Evolutionary conservation across 2,113 vertebrate genomes (phyloP), one percentile per base, ranked within the genome.

Genomic region (Australoheros scitulus): DNA sequence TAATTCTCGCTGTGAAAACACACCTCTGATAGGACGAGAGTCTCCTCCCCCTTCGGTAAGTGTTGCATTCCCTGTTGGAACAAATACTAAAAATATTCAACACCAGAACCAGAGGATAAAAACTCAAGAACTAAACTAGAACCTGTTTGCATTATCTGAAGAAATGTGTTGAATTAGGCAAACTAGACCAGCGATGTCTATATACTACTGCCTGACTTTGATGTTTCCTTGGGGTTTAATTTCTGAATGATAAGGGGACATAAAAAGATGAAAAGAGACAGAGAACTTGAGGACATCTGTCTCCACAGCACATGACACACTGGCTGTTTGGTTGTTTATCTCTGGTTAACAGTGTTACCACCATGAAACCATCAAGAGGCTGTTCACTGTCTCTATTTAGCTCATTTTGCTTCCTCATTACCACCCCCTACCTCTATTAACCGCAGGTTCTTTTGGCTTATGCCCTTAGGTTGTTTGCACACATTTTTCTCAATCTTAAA

Each of bases 1-100:
- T 96, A 99, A 98, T 85, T 97, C 98, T 36, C 98, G 98, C 93
- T 99, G 97, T 93, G 98, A 99, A 96, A 99, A 99, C 94, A 99
- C 98, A 20, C 98, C 98, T 41, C 96, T 99, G 96, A 99, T 99
- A 80, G 98, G 97, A 91, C 97, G 97, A 80, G 98, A 99, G 95
- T 99, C 98, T 92, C 98, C 98, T 86, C 98, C 98, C 60, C 98
- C 98, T 83, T 97, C 98, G 91, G 98, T 99, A 97, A 98, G 98
- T 97, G 81, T 89, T 10, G 0, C 26, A 60, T 56, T 77, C 36
- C 34, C 61, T 80, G 36, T 77, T 26, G 60, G 7, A 77, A 17
- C 68, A 38, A 6, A 72, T 77, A 6, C 13, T 32, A 77, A 76
- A 43, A 60, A 10, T 60, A 32, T 61, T 32, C 7, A 77, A 11